Evolutionary conservation across 2,888 invertebrate species (phyloP).

Genomic region (Lasioglossum figueresi): DNA sequence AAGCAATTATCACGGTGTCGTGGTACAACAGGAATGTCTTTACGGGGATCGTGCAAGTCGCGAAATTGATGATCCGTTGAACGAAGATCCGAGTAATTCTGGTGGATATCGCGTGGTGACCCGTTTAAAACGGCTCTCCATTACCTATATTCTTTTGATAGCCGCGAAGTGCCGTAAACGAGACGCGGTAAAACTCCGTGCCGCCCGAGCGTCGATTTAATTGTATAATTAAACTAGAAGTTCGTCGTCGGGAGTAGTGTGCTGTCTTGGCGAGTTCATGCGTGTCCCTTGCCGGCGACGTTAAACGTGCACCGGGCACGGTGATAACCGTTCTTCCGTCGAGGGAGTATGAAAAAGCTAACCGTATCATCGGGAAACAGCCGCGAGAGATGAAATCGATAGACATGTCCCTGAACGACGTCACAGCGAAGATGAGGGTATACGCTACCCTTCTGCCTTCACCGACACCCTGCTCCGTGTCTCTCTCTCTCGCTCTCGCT

Average conservation of each 20-base stretch:
- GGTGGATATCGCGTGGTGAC: constrained; percentile 40
- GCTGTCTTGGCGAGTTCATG: not conserved
- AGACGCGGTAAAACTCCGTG: constrained; percentile 21
- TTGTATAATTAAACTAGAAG: constrained; percentile 37
- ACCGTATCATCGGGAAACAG: constrained; percentile 57
- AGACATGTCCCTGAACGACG: constrained; percentile 73
- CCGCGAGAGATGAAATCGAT: constrained; percentile 71
- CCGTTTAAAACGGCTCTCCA: constrained; percentile 37
- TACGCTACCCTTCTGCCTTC: constrained; percentile 48
- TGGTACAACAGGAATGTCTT: constrained; percentile 19
- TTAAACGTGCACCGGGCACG: not conserved
- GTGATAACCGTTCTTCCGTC: not conserved
- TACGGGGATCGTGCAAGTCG: constrained; percentile 10
- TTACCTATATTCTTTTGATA: constrained; percentile 47
- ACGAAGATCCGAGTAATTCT: constrained; percentile 39
- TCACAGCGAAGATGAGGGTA: constrained; percentile 64
- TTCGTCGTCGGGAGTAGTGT: not conserved
- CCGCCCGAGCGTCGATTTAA: constrained; percentile 25
- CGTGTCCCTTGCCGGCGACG: not conserved
- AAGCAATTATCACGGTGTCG: constrained; percentile 33
- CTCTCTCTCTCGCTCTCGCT: not conserved
- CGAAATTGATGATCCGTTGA: constrained; percentile 40
- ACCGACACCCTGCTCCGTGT: constrained; percentile 24
- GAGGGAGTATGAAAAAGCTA: constrained; percentile 33
- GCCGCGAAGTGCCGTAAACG: constrained; percentile 30